Conservation (phyloP, 1,140 invertebrate species). For the Schmidtea mediterranea region DNA sequence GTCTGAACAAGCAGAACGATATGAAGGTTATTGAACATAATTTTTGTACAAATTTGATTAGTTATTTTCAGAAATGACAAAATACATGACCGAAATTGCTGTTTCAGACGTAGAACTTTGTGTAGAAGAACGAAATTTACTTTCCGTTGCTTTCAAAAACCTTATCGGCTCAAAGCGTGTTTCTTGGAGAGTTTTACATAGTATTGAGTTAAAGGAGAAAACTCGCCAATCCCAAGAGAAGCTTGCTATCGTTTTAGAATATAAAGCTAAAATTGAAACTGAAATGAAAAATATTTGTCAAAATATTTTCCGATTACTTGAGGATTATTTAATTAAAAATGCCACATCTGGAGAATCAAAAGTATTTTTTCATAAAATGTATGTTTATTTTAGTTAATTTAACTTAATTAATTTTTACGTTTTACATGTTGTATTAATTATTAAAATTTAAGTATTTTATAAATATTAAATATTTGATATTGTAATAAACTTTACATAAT, state of each 20-base stretch:
- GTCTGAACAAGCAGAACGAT: conserved; percentile 90
- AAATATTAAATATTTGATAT: no score
- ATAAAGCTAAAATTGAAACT: conserved; percentile 2
- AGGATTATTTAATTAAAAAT: no score
- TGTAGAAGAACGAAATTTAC: conserved; percentile 21
- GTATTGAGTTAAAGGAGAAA: neutral
- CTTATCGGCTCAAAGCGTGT: neutral
- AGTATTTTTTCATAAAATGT: conserved; percentile 4
- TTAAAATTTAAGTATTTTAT: no score
- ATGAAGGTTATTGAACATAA: conserved; percentile 30
- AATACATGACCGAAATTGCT: conserved; percentile 76
- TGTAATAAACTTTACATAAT: no score
- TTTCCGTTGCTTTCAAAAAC: conserved; percentile 2
- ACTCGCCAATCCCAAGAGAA: neutral
- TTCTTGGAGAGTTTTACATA: neutral
- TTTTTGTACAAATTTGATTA: no score
- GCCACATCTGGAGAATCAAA: neutral
- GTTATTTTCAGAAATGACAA: conserved; percentile 34
- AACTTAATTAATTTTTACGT: no score
- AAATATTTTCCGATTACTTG: neutral
- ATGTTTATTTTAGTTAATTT: no score
- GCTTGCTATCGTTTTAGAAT: neutral
- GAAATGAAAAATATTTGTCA: conserved; percentile 1
- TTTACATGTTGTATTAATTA: no score
- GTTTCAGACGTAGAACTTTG: conserved; percentile 10